phyloP scores from a whole-genome alignment of 2,113 vertebrate genomes.

The Amazona vittata region DNA sequence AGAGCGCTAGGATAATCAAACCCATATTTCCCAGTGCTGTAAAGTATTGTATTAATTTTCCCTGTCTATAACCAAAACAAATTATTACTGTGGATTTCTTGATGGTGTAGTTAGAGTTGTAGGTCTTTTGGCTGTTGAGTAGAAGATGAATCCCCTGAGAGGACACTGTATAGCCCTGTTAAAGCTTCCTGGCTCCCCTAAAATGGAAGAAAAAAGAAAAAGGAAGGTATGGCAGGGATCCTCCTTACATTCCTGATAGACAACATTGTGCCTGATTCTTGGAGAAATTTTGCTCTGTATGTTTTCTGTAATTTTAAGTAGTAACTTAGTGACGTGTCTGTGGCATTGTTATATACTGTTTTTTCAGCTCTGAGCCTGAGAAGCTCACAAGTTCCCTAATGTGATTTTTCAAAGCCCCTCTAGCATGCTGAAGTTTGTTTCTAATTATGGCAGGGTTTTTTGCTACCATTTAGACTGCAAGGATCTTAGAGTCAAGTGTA shows the following conservation, averaged over 20 bases:
- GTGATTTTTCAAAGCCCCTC: neutral
- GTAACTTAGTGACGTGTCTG: neutral
- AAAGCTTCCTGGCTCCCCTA: neutral
- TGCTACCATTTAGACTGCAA: neutral
- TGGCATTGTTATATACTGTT: neutral
- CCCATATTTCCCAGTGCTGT: neutral
- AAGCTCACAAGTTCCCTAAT: neutral
- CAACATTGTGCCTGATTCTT: neutral
- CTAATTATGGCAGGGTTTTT: neutral
- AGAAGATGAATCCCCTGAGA: neutral
- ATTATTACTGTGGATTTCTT: neutral
- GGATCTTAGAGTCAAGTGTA: neutral
- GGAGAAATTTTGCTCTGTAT: neutral
- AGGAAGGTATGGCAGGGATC: neutral
- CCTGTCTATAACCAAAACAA: neutral
- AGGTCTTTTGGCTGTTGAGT: neutral
- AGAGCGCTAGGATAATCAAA: neutral
- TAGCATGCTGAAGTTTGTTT: neutral
- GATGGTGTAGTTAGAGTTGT: neutral
- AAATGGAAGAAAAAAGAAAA: neutral
- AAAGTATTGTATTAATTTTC: neutral
- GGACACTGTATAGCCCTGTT: neutral
- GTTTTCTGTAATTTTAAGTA: neutral
- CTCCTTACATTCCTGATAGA: neutral
- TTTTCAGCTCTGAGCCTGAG: neutral